Base-by-base conservation (phyloP, 2,797 vertebrate species). In the Leptoclinus maculatus region DNA sequence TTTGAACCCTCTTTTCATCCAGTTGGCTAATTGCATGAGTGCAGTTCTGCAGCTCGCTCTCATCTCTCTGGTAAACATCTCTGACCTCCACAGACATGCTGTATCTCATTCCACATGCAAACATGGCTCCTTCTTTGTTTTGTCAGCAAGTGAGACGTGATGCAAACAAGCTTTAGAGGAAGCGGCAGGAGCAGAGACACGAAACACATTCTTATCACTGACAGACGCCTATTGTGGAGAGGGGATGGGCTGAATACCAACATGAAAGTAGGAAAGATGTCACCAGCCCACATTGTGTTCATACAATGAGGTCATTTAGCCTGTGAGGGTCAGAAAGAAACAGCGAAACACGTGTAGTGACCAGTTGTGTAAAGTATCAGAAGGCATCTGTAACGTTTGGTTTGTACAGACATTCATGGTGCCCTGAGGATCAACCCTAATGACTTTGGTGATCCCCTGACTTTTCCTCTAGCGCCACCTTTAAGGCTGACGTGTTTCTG, bases 121-220 rank as follows among this genome's bases (percentile, higher is more conserved):
- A 88, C 78, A 60, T n/a, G 34, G n/a, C 49, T 34, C 6, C 32
- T 41, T 66, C 49, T 53, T 73, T 63, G 14, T n/a, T 53, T 86
- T 63, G 85, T 88, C 83, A 51, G 76, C 57, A 11, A 64, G 43
- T 16, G 67, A 76, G 73, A 74, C 21, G 8, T 32, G 71, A 91
- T 91, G 90, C 86, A 91, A 88, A 90, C 7, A 59, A 89, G 85
- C 60, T 43, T 0, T 39, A 73, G 74, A 88, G 90, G 90, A 90
- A 91, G 82, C 65, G 39, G 76, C 73, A 39, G 73, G 60, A 71
- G 79, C 58, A 74, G 67, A 83, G 90, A 88, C 75, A 38, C 66
- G 71, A 78, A 84, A 86, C 75, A 64, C 66, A 5, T 54, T 73
- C 82, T 84, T 87, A 85, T 89, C 86, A 1, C 66, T 69, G 66